Conservation (phyloP, 1,140 invertebrate species). For the Macrostomum lignano region DNA sequence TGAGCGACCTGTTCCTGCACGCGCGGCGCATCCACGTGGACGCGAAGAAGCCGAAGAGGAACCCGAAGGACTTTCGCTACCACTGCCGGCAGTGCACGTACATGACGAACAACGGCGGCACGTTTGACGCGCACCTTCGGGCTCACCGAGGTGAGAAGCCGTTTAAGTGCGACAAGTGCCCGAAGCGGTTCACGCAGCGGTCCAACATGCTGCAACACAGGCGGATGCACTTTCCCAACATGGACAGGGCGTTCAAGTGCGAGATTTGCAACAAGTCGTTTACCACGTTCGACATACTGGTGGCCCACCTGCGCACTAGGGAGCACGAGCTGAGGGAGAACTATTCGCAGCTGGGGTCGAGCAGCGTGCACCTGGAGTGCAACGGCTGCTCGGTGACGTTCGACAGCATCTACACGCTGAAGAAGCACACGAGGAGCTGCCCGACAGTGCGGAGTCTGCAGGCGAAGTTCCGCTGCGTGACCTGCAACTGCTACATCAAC, state of each 20-base stretch:
- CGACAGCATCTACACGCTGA: constrained; percentile 4
- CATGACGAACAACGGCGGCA: constrained; percentile 8
- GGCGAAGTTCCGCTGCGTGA: constrained; percentile 4
- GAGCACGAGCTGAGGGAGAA: constrained; percentile 5
- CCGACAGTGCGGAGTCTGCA: not conserved
- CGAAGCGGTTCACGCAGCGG: constrained; percentile 66
- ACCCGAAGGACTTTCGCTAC: constrained; percentile 4
- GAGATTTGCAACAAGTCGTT: constrained; percentile 5
- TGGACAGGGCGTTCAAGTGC: constrained; percentile 5
- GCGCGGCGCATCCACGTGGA: constrained; percentile 4
- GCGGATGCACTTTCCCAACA: constrained; percentile 6
- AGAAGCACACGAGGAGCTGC: constrained; percentile 6
- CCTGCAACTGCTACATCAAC: constrained; percentile 5
- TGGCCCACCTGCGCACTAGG: constrained; percentile 4
- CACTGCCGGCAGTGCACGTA: constrained; percentile 5
- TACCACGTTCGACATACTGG: constrained; percentile 3
- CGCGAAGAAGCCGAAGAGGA: constrained; percentile 6
- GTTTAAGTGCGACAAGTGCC: constrained; percentile 60
- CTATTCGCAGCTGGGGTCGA: constrained; percentile 3
- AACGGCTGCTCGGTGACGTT: constrained; percentile 3
- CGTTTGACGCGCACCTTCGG: constrained; percentile 18
- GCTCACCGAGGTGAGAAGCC: constrained; percentile 62
- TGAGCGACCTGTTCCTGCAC: constrained; percentile 3
- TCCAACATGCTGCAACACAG: constrained; percentile 50
- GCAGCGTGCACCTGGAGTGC: constrained; percentile 1